Conservation (phyloP, 2,888 invertebrate genomes). For the Noctua pronuba region DNA sequence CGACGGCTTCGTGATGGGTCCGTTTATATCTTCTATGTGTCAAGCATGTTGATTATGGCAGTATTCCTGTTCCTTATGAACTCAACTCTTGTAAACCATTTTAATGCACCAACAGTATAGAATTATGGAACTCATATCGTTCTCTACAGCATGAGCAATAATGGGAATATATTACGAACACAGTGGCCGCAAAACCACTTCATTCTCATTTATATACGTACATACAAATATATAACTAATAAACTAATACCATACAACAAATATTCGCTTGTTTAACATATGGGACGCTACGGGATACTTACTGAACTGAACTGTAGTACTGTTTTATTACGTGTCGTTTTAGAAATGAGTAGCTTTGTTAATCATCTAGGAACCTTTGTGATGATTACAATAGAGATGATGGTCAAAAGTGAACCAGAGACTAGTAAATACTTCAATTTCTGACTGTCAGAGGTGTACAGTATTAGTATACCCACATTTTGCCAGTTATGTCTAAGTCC, state of each 20-base stretch:
- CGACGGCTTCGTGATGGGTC: no score
- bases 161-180: slow-evolving; percentile 41
- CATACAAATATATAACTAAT: slow-evolving; percentile 26
- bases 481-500: no score
- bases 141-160: neutral
- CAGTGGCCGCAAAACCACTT: slow-evolving; percentile 25
- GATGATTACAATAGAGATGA: neutral
- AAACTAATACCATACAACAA: slow-evolving; percentile 69
- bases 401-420: neutral
- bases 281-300: slow-evolving; percentile 42
- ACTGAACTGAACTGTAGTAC: slow-evolving; percentile 18
- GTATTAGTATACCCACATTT: neutral
- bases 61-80: neutral
- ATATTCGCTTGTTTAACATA: slow-evolving; percentile 58
- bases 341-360: neutral
- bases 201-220: slow-evolving; percentile 36
- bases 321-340: slow-evolving; percentile 46
- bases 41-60: neutral
- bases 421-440: no score
- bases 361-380: neutral
- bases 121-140: slow-evolving; percentile 13
- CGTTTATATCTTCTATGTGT: no score
- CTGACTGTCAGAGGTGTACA: no score
- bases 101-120: neutral
- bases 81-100: neutral